phyloP scores from a whole-genome alignment of 2,888 invertebrate species.

The Gibbula magus region DNA sequence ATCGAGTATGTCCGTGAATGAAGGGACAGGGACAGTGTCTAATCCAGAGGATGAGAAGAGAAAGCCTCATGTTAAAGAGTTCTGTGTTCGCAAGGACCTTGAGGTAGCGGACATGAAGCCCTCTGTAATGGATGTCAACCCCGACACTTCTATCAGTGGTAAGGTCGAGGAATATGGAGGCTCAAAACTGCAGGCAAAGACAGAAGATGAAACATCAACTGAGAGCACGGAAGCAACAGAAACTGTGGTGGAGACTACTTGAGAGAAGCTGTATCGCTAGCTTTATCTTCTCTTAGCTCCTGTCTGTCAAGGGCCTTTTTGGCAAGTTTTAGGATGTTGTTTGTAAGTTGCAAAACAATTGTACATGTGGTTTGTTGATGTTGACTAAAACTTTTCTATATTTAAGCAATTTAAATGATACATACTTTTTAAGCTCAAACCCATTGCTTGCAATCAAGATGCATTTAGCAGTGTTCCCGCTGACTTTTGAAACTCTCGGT shows the following conservation, averaged over 20 bases:
- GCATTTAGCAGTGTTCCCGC: too few species aligned
- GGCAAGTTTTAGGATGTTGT: too few species aligned
- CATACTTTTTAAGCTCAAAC: too few species aligned
- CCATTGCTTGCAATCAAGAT: too few species aligned
- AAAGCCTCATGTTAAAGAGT: conserved; percentile 8
- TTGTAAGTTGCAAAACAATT: too few species aligned
- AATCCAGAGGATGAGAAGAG: background rate
- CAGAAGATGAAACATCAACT: background rate
- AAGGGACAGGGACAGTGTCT: background rate
- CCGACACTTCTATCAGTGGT: background rate
- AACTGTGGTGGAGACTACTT: background rate
- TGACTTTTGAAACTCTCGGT: too few species aligned
- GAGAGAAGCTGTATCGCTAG: too few species aligned
- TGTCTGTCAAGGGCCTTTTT: too few species aligned
- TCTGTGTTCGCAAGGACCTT: conserved; percentile 7
- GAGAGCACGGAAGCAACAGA: background rate
- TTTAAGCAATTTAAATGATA: too few species aligned
- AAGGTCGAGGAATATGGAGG: background rate
- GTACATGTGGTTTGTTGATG: too few species aligned
- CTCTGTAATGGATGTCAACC: background rate
- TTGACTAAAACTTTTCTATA: too few species aligned
- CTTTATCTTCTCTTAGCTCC: too few species aligned
- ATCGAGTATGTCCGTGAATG: background rate
- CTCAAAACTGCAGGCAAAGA: background rate
- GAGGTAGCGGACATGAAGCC: conserved; percentile 12